Base-by-base conservation (phyloP, 2,888 invertebrate species). In the Rhagonycha fulva region DNA sequence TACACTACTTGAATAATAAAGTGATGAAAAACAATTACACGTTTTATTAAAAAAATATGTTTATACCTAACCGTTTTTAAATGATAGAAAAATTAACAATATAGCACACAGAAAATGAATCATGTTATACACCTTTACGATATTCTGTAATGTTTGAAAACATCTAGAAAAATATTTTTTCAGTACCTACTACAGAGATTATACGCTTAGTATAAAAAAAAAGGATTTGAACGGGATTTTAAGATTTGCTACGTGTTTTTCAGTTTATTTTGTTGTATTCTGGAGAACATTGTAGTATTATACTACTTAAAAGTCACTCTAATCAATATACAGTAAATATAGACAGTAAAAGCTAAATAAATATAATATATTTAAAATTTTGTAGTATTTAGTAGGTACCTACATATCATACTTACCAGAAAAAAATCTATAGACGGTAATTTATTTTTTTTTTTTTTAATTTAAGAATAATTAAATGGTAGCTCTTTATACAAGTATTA, bases 151-250 rank as follows among this genome's bases (percentile, higher is more conserved):
- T 26, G 4, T 26, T 26, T 26, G 4, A 26, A 26, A 26, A 26
- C 7, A 28, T 28, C 28, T 7, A 28, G 9, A 28, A 28, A 9
- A 28, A 28, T 2, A 9, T n/a, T 47, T 47, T 32, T 32, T 12
- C n/a, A 7, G n/a, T 47, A 47, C 47, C n/a, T 47, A 47, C 47
- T 47, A 47, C n/a, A 47, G n/a, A 2, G 47, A 47, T 47, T 47
- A 47, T 47, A 47, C n/a, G 47, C 47, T 47, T 47, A 47, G 47
- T 47, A n/a, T n/a, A 78, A 73, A 75, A 80, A 78, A 79, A 75
- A 79, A 14, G 83, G 84, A 84, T 84, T 83, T 83, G 81, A 76
- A 76, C 76, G 67, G 80, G 83, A 83, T 84, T 84, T 84, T 74
- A 79, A 82, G 83, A 82, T 83, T 83, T 83, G 78, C 81, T 79